phyloP scores from a whole-genome alignment of 2,113 vertebrate species.

The Turnix velox region DNA sequence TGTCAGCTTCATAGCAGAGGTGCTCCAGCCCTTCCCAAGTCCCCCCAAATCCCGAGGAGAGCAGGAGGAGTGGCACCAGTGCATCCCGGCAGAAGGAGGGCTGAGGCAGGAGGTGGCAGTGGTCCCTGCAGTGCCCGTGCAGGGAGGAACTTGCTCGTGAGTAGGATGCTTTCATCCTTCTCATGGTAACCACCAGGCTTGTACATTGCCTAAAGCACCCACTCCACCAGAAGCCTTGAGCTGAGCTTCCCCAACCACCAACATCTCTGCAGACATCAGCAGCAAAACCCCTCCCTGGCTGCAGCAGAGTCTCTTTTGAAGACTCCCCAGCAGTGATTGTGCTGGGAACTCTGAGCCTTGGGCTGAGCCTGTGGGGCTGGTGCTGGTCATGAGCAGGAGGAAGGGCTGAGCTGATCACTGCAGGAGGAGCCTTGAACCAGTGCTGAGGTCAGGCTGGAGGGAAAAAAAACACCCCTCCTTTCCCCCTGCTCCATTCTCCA shows the following conservation, averaged over 20 bases:
- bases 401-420: background rate
- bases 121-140: background rate
- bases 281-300: background rate
- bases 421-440: accelerated
- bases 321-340: background rate
- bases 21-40: accelerated
- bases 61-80: background rate
- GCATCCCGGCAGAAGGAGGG: background rate
- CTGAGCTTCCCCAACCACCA: background rate
- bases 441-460: background rate
- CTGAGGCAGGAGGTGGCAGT: background rate
- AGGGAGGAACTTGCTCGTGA: background rate
- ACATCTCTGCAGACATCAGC: accelerated
- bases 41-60: background rate
- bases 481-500: background rate
- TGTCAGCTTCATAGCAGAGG: background rate
- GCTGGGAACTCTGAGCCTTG: background rate
- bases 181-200: background rate
- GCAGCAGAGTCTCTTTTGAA: background rate
- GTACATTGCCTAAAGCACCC: background rate
- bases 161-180: background rate
- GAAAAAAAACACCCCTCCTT: background rate
- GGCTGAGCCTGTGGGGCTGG: background rate
- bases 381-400: background rate
- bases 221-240: background rate